phyloP scores from a whole-genome alignment of 1,140 invertebrate species.

The Teleopsis dalmanni region DNA sequence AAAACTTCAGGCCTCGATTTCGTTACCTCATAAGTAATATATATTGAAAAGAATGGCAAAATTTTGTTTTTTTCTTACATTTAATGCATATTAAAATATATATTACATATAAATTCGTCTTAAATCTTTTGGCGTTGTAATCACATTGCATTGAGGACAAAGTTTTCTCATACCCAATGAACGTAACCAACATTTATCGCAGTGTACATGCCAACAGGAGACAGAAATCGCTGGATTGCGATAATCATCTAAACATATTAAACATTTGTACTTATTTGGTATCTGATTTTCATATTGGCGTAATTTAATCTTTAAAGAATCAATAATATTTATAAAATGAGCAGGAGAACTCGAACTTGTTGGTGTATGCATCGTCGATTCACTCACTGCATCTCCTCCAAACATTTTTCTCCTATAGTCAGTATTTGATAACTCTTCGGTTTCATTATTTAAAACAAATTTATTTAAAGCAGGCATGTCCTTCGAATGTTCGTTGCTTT shows the following conservation, averaged over 20 bases:
- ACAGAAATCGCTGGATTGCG: slow-evolving; percentile 87
- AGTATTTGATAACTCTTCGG: neutral
- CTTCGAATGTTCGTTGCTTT: slow-evolving; percentile 50
- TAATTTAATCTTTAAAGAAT: slow-evolving; percentile 63
- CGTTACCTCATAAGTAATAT: too few relatives aligned
- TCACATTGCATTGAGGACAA: slow-evolving; percentile 92
- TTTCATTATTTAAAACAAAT: neutral
- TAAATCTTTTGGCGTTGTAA: slow-evolving; percentile 80
- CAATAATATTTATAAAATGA: slow-evolving; percentile 51
- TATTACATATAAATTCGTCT: slow-evolving; percentile 80
- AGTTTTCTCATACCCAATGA: slow-evolving; percentile 85
- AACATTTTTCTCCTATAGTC: neutral
- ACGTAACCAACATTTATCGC: slow-evolving; percentile 88
- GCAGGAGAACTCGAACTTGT: neutral
- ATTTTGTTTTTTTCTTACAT: too few relatives aligned
- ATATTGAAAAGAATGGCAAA: too few relatives aligned
- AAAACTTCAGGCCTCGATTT: too few relatives aligned
- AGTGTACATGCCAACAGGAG: slow-evolving; percentile 94
- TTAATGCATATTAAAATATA: neutral
- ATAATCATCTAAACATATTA: slow-evolving; percentile 83
- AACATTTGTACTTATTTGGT: slow-evolving; percentile 57
- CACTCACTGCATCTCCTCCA: neutral
- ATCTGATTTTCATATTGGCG: slow-evolving; percentile 56
- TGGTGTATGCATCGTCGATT: neutral
- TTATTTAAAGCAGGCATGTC: slow-evolving; percentile 23